phyloP scores from a whole-genome alignment of 2,888 invertebrate species.

The Cheilosia pagana region DNA sequence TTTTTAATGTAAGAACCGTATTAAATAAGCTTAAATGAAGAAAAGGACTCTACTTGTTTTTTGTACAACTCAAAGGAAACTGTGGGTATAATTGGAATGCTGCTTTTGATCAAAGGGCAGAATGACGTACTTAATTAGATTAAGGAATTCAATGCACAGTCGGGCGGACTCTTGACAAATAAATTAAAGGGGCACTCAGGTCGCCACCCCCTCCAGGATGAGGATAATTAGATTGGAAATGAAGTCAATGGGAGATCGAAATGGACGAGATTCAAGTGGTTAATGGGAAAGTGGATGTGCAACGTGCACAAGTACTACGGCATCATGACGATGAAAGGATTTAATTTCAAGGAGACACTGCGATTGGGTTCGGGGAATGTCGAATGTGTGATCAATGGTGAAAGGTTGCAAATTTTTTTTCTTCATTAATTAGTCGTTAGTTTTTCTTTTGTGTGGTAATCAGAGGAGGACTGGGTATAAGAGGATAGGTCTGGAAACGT shows the following conservation, averaged over 20 bases:
- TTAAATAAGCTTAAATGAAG: conserved; percentile 51
- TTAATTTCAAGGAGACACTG: conserved; percentile 13
- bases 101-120: conserved; percentile 61
- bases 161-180: conserved; percentile 24
- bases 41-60: conserved; percentile 15
- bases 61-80: conserved; percentile 24
- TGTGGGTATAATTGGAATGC: conserved; percentile 54
- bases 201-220: conserved; percentile 39
- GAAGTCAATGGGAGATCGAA: conserved; percentile 57
- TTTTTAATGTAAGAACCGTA: conserved; percentile 23
- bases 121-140: conserved; percentile 50
- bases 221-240: conserved; percentile 65
- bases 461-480: too few relatives aligned
- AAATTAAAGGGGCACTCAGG: conserved; percentile 56
- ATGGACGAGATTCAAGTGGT: conserved; percentile 30
- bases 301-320: background rate
- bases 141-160: conserved; percentile 49
- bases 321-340: conserved; percentile 9
- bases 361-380: background rate
- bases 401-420: background rate
- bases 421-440: too few relatives aligned
- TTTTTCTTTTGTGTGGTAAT: too few relatives aligned
- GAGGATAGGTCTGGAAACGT: too few relatives aligned
- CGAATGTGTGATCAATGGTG: background rate
- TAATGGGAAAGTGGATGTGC: conserved; percentile 1